Base-by-base conservation (phyloP, 2,888 invertebrate species). In the Hyposoter dolosus region DNA sequence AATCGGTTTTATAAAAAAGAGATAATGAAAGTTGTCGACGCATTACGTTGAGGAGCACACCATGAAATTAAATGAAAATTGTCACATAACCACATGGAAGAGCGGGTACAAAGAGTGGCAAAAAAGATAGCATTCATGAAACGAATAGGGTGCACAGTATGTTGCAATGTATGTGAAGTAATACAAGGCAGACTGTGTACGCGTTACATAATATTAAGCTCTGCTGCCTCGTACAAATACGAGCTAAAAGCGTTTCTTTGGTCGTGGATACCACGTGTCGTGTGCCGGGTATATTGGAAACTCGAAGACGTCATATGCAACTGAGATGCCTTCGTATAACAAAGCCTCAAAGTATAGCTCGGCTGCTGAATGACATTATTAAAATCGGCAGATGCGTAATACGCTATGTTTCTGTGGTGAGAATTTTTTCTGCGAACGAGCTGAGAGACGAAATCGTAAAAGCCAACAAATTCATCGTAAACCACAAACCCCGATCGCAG, bases 261-360 rank as follows among this genome's bases (percentile, higher is more conserved):
- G 23, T 47, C 50, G 60, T 71, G 71, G 40, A 32, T 50, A 63
- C 47, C 50, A 23, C 28, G 15, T 56, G 56, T 56, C 19, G 15
- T 10, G 56, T 5, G 56, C 63, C 3, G 65, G 40, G 40, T 68
- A 19, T 75, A 81, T 81, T 74, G 65, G 66, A 72, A 81, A 75
- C 65, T 56, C 28, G 81, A 75, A 81, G 81, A 75, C 72, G 47
- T 69, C 63, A 76, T 75, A 75, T 75, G 81, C 81, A 81, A 81
- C 81, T 45, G 81, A 75, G 66, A 81, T 65, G 81, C 50, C 17
- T 40, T 53, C 43, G 43, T 19, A 66, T 23, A 81, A 65, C 50
- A 81, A 81, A 75, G 66, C 56, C 66, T 66, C 45, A 56, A 74
- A 47, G 45, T 79, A 43, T 81, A 53, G 43, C 74, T 75, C 74